Evolutionary conservation across 1,140 invertebrate genomes (phyloP).

Genomic region (Helicoverpa zea): DNA sequence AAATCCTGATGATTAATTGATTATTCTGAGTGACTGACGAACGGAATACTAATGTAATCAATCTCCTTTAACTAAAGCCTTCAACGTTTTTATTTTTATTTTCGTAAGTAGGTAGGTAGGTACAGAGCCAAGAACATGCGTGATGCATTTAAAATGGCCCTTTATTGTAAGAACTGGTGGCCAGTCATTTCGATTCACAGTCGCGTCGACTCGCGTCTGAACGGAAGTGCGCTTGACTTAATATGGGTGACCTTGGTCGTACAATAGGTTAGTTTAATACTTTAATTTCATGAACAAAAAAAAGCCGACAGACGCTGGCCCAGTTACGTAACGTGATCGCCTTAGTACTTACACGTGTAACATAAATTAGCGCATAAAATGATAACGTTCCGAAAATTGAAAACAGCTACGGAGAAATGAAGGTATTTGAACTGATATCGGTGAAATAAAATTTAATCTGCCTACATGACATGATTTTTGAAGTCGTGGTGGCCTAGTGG

Average conservation of each 20-base stretch:
- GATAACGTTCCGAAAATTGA: constrained; percentile 34
- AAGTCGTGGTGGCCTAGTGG: no score
- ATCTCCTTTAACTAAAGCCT: neutral
- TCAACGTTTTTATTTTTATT: constrained; percentile 22
- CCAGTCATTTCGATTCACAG: constrained; percentile 31
- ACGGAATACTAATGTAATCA: constrained; percentile 12
- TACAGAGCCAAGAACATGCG: neutral
- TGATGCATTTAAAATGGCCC: constrained; percentile 34
- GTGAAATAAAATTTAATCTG: no score
- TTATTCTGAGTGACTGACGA: constrained; percentile 5
- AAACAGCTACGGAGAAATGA: constrained; percentile 27
- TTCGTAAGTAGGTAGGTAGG: neutral
- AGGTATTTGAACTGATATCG: neutral
- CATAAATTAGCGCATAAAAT: constrained; percentile 48
- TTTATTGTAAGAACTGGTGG: constrained; percentile 1
- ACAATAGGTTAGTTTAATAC: constrained; percentile 70
- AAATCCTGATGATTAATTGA: constrained; percentile 5
- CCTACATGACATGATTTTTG: neutral
- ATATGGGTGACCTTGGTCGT: constrained; percentile 80
- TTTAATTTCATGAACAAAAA: constrained; percentile 79
- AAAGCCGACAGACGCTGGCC: constrained; percentile 60
- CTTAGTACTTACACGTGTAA: constrained; percentile 41
- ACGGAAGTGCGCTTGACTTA: constrained; percentile 75
- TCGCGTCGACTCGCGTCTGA: constrained; percentile 44
- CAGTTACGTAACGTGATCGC: constrained; percentile 64